Conservation (phyloP, 2,797 vertebrate species). For the Darevskia nairensis region DNA sequence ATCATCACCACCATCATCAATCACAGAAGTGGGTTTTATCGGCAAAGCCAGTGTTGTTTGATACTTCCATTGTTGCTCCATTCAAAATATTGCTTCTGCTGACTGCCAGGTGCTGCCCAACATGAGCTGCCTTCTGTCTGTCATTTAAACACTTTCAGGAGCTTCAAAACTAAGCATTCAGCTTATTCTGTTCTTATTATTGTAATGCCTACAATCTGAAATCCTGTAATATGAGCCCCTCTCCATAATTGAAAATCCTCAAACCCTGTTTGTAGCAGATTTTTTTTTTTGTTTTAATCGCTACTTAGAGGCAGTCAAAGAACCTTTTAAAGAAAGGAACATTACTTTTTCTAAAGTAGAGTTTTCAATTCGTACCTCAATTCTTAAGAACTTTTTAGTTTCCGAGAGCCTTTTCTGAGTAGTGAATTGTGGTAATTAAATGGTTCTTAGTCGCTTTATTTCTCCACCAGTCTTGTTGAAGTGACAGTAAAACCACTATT, state of each 20-base stretch:
- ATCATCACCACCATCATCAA: too few species aligned
- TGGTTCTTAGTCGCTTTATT: neutral
- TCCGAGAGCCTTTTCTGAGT: neutral
- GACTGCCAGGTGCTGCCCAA: neutral
- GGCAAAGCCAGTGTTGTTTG: constrained; percentile 46
- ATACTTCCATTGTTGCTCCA: neutral
- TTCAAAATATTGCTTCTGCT: neutral
- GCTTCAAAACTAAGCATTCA: constrained; percentile 43
- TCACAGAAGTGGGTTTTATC: neutral
- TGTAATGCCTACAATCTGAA: neutral
- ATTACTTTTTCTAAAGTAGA: constrained; percentile 27
- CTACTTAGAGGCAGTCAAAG: constrained; percentile 15
- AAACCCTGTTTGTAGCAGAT: neutral
- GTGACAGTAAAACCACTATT: constrained; percentile 16
- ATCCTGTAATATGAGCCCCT: neutral
- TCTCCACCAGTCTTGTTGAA: constrained; percentile 8
- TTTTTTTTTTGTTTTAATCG: constrained; percentile 3
- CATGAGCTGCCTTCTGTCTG: neutral
- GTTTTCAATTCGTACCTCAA: constrained; percentile 1
- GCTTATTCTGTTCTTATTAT: constrained; percentile 9
- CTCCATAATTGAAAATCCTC: constrained; percentile 18
- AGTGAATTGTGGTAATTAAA: neutral
- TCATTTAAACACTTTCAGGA: constrained; percentile 25
- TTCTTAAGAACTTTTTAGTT: neutral
- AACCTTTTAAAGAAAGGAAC: constrained; percentile 12